Base-by-base conservation (phyloP, 2,888 invertebrate species). In the Nomada fucata region DNA sequence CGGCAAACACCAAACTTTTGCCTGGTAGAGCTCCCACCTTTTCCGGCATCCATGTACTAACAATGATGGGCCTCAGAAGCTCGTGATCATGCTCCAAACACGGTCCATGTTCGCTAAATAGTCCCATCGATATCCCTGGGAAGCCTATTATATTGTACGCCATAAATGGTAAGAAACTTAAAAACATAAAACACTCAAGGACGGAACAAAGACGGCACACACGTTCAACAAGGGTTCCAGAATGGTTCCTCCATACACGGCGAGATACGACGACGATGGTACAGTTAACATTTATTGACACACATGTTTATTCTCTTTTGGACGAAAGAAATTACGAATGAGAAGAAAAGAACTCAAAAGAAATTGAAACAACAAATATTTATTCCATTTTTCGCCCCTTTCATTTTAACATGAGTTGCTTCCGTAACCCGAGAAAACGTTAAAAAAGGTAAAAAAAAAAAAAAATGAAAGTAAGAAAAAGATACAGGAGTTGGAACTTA, bases 61-160 rank as follows among this genome's bases (percentile, higher is more conserved):
- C 97, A 84, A 98, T 96, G 90, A 97, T 96, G 0, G 98, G 98
- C 78, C 96, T 96, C 71, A 98, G 95, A 60, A 96, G 94, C 91
- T 98, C 97, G 92, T 98, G 97, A 94, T 98, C 97, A 92, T 98
- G 98, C 72, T 97, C 97, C 84, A 96, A 95, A 93, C 98, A 98
- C 42, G 97, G 96, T 29, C 95, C 95, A 84, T 94, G 94, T 79
- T 94, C 93, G 87, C 94, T 94, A 91, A 95, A 95, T 86, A 95
- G 93, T 84, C 94, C 94, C 89, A 94, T 94, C 36, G 95, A 95
- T 84, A 95, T 95, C 85, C 95, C 95, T 83, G 95, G 95, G 91
- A 95, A 95, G 92, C 95, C 95, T 91, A 94, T 92, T 90, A 89
- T 89, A 90, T 89, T 89, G 88, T 81, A 88, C 18, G 78, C 88